Evolutionary conservation across 2,888 invertebrate genomes (phyloP).

Genomic region (Sycophila texana): DNA sequence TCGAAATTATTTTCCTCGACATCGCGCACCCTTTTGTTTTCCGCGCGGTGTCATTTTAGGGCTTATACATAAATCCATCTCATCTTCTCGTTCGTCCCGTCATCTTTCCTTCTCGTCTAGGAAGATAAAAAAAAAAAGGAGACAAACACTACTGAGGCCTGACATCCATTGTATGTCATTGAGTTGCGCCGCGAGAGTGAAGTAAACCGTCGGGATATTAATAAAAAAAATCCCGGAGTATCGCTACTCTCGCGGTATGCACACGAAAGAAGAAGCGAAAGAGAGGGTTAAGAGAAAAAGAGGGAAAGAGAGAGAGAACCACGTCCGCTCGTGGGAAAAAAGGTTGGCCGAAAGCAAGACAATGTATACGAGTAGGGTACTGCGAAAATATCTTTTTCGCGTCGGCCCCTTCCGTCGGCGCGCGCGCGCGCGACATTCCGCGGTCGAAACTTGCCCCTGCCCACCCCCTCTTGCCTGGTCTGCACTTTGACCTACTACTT

Average conservation of each 20-base stretch:
- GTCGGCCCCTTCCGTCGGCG: not conserved
- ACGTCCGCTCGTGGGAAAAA: not conserved
- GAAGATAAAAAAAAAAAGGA: not conserved
- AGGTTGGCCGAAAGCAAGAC: not conserved
- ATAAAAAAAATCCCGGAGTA: slow-evolving; percentile 10
- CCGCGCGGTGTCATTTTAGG: not conserved
- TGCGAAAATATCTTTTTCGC: slow-evolving; percentile 6
- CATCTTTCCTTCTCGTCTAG: not conserved
- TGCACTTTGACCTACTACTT: slow-evolving; percentile 40
- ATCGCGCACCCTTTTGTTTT: slow-evolving; percentile 6
- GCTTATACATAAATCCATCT: slow-evolving; percentile 31
- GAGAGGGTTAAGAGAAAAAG: not conserved
- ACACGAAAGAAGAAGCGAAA: not conserved
- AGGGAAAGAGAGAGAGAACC: not conserved
- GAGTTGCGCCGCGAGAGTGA: not conserved
- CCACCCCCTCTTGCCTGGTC: not conserved
- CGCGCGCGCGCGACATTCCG: slow-evolving; percentile 10
- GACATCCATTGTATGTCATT: slow-evolving; percentile 35
- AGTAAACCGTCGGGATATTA: slow-evolving; percentile 12
- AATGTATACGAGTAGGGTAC: not conserved
- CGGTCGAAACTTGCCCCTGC: slow-evolving; percentile 24
- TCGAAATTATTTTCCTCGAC: not conserved
- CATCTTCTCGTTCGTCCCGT: slow-evolving; percentile 16
- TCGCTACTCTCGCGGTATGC: not conserved
- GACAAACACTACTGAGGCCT: not conserved